A percentile compares a stretch with the other conserved stretches of the same genome.
phyloP scores from a whole-genome alignment of 35 echinoderm and acorn worm genomes.

The Eucidaris tribuloides region DNA sequence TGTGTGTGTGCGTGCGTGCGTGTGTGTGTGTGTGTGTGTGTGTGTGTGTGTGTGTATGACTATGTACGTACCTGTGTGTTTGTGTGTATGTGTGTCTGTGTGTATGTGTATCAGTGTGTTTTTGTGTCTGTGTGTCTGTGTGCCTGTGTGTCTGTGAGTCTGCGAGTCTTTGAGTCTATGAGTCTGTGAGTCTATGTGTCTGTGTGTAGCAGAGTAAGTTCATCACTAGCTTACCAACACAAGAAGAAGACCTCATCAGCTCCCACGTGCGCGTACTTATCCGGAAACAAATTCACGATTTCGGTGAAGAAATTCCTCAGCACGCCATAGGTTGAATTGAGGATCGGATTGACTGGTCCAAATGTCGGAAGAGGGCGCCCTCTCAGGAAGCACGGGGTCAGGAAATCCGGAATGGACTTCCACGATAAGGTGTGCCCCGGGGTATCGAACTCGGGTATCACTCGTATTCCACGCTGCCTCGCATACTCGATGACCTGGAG shows the following conservation, averaged over 20 bases:
- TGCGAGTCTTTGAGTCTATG: too few relatives aligned
- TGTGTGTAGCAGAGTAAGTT: too few relatives aligned
- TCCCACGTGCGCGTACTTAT: conserved; percentile 83
- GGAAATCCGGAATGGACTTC: conserved; percentile 70
- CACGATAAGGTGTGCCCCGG: conserved; percentile 92
- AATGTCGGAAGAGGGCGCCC: conserved; percentile 45
- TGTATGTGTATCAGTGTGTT: not conserved
- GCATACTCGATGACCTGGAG: conserved; percentile 74
- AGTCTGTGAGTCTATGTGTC: too few relatives aligned
- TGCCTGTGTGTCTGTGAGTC: too few relatives aligned
- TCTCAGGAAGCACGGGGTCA: conserved; percentile 82
- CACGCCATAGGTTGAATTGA: conserved; percentile 87
- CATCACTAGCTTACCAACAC: conserved; percentile 80
- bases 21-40: too few relatives aligned
- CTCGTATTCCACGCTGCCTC: conserved; percentile 76
- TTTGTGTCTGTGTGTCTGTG: not conserved
- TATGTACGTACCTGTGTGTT: too few relatives aligned
- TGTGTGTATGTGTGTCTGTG: too few relatives aligned
- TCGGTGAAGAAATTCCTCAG: conserved; percentile 71
- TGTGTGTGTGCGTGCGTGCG: too few relatives aligned
- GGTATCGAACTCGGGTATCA: conserved; percentile 95
- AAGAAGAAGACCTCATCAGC: conserved; percentile 96
- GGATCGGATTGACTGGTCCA: conserved; percentile 84
- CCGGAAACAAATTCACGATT: conserved; percentile 68
- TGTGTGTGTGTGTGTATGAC: too few relatives aligned